phyloP scores from a whole-genome alignment of 2,888 invertebrate species.

The Deroplatys truncata region DNA sequence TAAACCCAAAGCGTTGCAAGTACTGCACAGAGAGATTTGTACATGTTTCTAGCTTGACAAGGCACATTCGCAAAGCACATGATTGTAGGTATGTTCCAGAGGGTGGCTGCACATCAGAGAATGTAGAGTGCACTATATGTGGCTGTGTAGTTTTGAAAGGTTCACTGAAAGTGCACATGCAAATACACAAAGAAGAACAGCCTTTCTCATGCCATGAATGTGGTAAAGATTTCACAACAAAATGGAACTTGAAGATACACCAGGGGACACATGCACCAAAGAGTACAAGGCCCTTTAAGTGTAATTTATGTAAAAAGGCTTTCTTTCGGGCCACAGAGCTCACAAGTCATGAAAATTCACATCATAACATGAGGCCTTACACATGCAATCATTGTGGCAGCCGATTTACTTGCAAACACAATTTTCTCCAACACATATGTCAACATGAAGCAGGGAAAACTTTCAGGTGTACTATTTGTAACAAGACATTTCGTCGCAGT shows the following conservation, averaged over 20 bases:
- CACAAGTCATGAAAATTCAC: slow-evolving; percentile 79
- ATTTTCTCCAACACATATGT: slow-evolving; percentile 78
- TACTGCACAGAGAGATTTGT: slow-evolving; percentile 85
- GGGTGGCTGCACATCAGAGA: slow-evolving; percentile 55
- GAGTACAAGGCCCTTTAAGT: slow-evolving; percentile 80
- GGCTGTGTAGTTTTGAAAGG: slow-evolving; percentile 72
- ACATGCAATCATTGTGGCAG: slow-evolving; percentile 88
- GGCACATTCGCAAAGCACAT: slow-evolving; percentile 78
- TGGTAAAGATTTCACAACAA: slow-evolving; percentile 80
- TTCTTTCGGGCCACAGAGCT: slow-evolving; percentile 79
- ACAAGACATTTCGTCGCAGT: slow-evolving; percentile 79
- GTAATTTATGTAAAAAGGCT: slow-evolving; percentile 76
- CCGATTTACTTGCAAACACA: slow-evolving; percentile 83
- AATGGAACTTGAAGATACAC: slow-evolving; percentile 86
- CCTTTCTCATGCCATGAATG: slow-evolving; percentile 80
- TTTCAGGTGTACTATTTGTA: slow-evolving; percentile 72
- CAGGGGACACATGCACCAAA: slow-evolving; percentile 85
- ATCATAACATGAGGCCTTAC: slow-evolving; percentile 77
- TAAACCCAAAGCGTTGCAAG: slow-evolving; percentile 75
- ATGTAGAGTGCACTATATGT: slow-evolving; percentile 74
- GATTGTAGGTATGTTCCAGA: slow-evolving; percentile 69
- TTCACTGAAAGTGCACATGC: slow-evolving; percentile 74
- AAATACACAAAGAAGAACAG: slow-evolving; percentile 70
- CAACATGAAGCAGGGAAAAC: slow-evolving; percentile 80
- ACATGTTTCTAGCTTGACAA: slow-evolving; percentile 74